Conservation (phyloP, 2,888 invertebrate genomes). For the Metellina segmentata region DNA sequence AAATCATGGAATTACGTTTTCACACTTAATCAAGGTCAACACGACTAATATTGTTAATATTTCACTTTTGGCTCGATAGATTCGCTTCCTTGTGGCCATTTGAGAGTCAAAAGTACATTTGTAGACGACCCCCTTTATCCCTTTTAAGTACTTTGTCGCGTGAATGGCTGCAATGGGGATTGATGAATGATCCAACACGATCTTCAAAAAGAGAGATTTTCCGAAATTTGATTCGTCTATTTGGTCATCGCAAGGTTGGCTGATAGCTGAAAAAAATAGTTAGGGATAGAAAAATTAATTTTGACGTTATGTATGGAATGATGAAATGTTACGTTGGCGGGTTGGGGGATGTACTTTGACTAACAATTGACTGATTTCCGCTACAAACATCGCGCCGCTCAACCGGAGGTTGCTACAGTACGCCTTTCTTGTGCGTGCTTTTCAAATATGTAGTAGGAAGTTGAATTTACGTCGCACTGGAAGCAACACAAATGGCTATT, state of each 20-base stretch:
- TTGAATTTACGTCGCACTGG: no score
- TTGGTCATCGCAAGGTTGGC: conserved; percentile 46
- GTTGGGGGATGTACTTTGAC: conserved; percentile 47
- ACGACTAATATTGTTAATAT: neutral
- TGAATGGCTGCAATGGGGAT: conserved; percentile 62
- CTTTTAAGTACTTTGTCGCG: conserved; percentile 65
- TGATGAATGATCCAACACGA: conserved; percentile 68
- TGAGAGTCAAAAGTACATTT: conserved; percentile 6
- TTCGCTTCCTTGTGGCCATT: neutral
- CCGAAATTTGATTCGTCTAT: conserved; percentile 65
- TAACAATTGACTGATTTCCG: neutral
- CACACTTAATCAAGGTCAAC: neutral
- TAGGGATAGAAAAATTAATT: conserved; percentile 52
- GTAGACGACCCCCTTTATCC: conserved; percentile 14
- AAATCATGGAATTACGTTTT: neutral
- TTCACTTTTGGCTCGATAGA: neutral
- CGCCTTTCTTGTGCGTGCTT: no score
- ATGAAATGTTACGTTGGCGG: conserved; percentile 49
- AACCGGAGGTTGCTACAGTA: no score
- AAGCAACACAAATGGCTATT: no score
- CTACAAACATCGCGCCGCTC: no score
- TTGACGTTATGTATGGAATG: conserved; percentile 47
- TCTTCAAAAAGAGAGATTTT: conserved; percentile 72
- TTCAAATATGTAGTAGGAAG: no score
- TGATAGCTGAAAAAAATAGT: conserved; percentile 49